Evolutionary conservation across 2,888 invertebrate species (phyloP), one percentile per base, ranked within the genome.

Genomic region (Sarcophaga subvicina): DNA sequence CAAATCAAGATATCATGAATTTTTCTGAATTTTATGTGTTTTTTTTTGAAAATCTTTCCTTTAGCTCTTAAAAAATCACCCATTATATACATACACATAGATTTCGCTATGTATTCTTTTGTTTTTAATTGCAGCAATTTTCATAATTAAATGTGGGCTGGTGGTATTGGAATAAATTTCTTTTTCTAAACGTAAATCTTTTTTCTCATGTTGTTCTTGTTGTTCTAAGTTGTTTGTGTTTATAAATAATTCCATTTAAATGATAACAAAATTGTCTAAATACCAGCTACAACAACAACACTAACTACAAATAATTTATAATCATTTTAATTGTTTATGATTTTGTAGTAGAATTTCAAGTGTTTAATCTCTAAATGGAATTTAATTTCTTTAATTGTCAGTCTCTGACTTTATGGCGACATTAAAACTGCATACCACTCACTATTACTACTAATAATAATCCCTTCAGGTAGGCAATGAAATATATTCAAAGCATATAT

Each of bases 111-210:
- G 17, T 17, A 20, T 5, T 66, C 62, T 45, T 49, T 54, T 81
- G 62, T 54, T 79, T 86, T 78, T 82, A 87, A 85, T 85, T 87
- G 85, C 69, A 25, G 79, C 84, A 87, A 85, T 87, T 87, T 87
- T 69, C 70, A 59, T 87, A 82, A 85, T 85, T 87, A 82, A 79
- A 72, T 85, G 82, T 79, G 76, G 82, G 85, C 60, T 82, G 82
- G 10, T 64, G 27, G 27, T 76, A 70, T 37, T 37, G 37, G 37
- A 37, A 10, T 27, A 20, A 25, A 64, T 76, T 70, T 70, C 59
- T 37, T 37, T 37, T 37, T 3, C 0, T 37, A 37, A 0, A 6
- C 37, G 8, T 37, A 37, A 37, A 37, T 37, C 37, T 37, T 70
- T 72, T 10, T 72, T 47, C 62, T 81, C 63, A 69, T 69, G 69